These are phyloP conservation scores for Squalus acanthias DNA, from an alignment of 2,797 vertebrate genomes.

Conservation along the genomic window DNA sequence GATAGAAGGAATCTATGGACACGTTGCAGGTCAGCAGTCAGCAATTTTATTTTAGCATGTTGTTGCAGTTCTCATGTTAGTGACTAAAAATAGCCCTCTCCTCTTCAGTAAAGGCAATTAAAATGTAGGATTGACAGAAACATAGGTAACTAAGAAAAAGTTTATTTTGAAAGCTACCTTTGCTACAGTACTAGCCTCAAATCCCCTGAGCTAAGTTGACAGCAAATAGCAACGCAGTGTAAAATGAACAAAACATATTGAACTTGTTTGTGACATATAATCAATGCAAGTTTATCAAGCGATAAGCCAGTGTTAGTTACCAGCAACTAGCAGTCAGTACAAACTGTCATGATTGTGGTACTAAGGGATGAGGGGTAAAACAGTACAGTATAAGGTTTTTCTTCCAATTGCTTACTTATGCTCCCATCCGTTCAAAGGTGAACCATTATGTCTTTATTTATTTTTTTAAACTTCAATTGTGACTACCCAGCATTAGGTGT, in stretches of 20 bases:
- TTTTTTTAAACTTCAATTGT: not conserved
- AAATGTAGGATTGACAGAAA: not conserved
- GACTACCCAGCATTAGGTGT: not conserved
- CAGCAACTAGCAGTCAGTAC: not conserved
- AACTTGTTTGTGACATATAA: not conserved
- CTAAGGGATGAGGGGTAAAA: not conserved
- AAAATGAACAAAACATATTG: not conserved
- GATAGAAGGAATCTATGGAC: slow-evolving; percentile 14
- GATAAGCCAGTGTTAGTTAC: not conserved
- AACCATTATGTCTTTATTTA: not conserved
- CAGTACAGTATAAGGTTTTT: not conserved
- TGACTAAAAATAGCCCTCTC: slow-evolving; percentile 11
- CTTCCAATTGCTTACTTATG: not conserved
- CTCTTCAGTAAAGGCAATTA: slow-evolving; percentile 4
- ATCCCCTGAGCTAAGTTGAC: not conserved
- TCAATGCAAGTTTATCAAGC: slow-evolving; percentile 10
- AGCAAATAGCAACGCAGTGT: not conserved
- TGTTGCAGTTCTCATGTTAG: not conserved
- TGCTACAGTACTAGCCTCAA: not conserved
- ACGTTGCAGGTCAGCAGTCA: slow-evolving; percentile 7
- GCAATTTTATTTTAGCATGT: slow-evolving; percentile 31
- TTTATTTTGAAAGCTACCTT: not conserved
- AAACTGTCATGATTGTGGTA: not conserved
- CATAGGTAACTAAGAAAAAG: not conserved
- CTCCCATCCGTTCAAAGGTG: not conserved